A percentile compares a stretch with the other conserved stretches of the same genome.
Conservation (phyloP, 53 echinoderm and acorn worm genomes). For the Patiria pectinifera region DNA sequence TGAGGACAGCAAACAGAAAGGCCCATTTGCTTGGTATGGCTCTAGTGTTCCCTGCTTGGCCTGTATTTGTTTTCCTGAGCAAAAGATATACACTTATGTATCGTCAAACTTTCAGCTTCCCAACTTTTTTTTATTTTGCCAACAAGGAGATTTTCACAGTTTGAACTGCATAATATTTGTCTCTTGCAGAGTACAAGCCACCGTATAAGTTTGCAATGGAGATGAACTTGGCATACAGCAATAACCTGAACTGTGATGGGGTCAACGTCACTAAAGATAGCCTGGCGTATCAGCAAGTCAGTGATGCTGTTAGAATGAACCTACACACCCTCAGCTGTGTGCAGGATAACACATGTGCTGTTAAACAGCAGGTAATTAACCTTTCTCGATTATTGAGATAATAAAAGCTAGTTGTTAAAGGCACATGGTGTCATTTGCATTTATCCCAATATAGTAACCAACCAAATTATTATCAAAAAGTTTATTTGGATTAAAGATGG, state of each 20-base stretch:
- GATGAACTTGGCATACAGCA: conserved; percentile 18
- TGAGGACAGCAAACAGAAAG: no score
- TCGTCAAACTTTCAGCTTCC: no score
- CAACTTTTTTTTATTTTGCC: no score
- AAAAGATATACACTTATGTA: no score
- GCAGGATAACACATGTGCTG: neutral
- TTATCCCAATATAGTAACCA: no score
- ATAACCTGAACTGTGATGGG: conserved; percentile 24
- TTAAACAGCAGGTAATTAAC: conserved; percentile 32
- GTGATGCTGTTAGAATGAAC: neutral
- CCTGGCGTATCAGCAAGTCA: conserved; percentile 20
- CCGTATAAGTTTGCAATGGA: conserved; percentile 30
- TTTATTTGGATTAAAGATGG: no score
- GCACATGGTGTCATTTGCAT: no score
- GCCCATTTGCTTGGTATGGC: no score
- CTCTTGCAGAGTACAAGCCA: conserved; percentile 23
- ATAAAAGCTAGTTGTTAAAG: neutral
- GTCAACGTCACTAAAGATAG: conserved; percentile 5
- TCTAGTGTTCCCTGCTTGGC: no score
- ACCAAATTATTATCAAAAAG: no score
- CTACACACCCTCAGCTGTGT: conserved; percentile 22
- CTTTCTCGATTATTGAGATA: neutral
- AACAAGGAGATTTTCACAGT: no score
- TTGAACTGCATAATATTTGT: neutral
- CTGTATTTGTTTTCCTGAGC: no score